A percentile compares a stretch with the other conserved stretches of the same genome.
Evolutionary conservation across 2,797 vertebrate species (phyloP).

Genomic region (Crypturellus tataupa): DNA sequence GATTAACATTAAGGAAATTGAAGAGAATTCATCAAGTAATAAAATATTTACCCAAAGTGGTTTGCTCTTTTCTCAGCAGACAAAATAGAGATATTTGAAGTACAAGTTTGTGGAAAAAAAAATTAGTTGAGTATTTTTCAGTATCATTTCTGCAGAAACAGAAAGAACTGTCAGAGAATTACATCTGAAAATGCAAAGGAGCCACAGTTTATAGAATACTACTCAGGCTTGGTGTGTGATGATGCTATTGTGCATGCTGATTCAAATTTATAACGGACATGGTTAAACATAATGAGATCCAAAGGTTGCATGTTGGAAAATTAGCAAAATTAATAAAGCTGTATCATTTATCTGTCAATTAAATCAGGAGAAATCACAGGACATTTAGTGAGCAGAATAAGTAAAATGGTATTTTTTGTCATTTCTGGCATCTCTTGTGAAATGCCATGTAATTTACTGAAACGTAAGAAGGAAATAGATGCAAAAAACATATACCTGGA

Average conservation of each 20-base stretch:
- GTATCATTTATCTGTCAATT: not conserved
- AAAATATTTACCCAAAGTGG: slow-evolving; percentile 22
- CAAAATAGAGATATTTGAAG: slow-evolving; percentile 4
- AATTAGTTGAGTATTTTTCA: slow-evolving; percentile 6
- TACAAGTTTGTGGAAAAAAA: slow-evolving; percentile 2
- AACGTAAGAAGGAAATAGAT: not conserved
- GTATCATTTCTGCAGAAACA: not conserved
- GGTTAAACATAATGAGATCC: not conserved
- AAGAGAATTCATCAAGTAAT: slow-evolving; percentile 3
- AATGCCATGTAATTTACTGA: not conserved
- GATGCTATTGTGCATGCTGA: not conserved
- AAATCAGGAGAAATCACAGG: not conserved
- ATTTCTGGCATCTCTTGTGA: not conserved
- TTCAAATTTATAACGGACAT: not conserved
- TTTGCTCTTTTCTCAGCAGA: slow-evolving; percentile 16
- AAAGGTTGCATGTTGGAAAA: not conserved
- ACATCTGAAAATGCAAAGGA: not conserved
- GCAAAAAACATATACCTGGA: not conserved
- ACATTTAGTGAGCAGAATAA: not conserved
- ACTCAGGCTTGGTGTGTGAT: not conserved
- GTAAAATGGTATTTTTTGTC: not conserved
- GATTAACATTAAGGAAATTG: not conserved
- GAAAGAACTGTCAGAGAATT: not conserved
- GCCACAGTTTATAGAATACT: not conserved
- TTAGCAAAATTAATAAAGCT: not conserved